Percentiles rank a stretch among this genome's conserved stretches.
phyloP scores from a whole-genome alignment of 1,140 invertebrate species.

The Pseudomyrmex flavicornis region DNA sequence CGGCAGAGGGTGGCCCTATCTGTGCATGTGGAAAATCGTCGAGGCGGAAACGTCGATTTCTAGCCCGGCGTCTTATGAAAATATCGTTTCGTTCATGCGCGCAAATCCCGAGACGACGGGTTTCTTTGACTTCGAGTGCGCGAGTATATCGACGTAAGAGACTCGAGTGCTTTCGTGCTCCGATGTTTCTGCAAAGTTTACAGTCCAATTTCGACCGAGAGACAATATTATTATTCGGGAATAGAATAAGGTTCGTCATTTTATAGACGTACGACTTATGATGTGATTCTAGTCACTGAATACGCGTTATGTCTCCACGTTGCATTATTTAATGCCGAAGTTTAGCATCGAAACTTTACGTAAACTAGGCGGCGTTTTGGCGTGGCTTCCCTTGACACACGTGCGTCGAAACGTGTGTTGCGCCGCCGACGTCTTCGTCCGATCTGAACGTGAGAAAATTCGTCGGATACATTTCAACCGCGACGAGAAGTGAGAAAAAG shows the following conservation, averaged over 20 bases:
- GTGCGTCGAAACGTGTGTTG: too few species aligned
- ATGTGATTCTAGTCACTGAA: too few species aligned
- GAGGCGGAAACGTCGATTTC: conserved; percentile 74
- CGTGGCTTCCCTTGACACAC: too few species aligned
- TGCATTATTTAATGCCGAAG: too few species aligned
- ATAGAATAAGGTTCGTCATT: conserved; percentile 12
- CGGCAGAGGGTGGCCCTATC: conserved; percentile 75
- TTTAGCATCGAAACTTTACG: too few species aligned
- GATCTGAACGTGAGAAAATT: conserved; percentile 64
- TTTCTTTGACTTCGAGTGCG: conserved; percentile 45
- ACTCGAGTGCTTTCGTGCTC: conserved; percentile 28
- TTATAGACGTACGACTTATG: neutral
- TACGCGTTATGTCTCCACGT: too few species aligned
- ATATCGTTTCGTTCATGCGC: conserved; percentile 65
- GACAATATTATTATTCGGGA: conserved; percentile 17
- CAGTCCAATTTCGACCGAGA: conserved; percentile 25
- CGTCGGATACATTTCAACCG: conserved; percentile 44
- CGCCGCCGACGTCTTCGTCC: neutral
- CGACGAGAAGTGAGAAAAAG: conserved; percentile 67
- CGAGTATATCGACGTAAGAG: neutral
- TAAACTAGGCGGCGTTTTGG: too few species aligned
- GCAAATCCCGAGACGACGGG: conserved; percentile 33
- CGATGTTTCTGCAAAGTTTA: conserved; percentile 31
- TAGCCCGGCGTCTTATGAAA: conserved; percentile 71
- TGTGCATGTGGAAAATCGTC: conserved; percentile 78